Evolutionary conservation across 2,888 invertebrate species (phyloP).

Genomic region (Leucania comma): DNA sequence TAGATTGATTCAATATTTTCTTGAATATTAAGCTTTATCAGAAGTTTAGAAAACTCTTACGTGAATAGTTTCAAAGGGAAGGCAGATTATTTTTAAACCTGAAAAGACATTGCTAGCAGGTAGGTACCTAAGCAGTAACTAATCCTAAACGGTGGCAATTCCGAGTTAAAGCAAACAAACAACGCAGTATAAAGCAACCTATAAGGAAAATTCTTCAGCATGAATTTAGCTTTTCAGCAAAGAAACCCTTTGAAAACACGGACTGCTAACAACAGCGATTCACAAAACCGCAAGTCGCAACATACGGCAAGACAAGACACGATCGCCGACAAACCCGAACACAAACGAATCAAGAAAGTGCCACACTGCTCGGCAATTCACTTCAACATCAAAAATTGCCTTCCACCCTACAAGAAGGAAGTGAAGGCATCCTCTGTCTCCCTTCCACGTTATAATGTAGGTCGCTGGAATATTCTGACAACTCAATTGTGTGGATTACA

Average conservation of each 20-base stretch:
- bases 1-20: not conserved
- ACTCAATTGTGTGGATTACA: constrained; percentile 66
- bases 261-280: constrained; percentile 16
- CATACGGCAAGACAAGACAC: constrained; percentile 29
- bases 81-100: not conserved
- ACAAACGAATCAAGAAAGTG: constrained; percentile 44
- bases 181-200: not conserved
- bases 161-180: not conserved
- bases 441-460: constrained; percentile 58
- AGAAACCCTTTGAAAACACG: constrained; percentile 9
- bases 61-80: too few species aligned
- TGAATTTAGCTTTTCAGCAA: not conserved
- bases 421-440: constrained; percentile 29
- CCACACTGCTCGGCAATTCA: constrained; percentile 57
- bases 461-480: constrained; percentile 66
- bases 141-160: not conserved
- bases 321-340: constrained; percentile 34
- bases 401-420: constrained; percentile 47
- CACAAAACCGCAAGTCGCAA: constrained; percentile 39
- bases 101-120: not conserved
- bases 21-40: not conserved
- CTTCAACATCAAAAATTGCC: constrained; percentile 61
- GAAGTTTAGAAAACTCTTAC: not conserved
- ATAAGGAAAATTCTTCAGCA: not conserved
- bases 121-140: too few species aligned